Evolutionary conservation across 2,888 invertebrate species (phyloP), one percentile per base, ranked within the genome.

Genomic region (Osmoderma eremita): DNA sequence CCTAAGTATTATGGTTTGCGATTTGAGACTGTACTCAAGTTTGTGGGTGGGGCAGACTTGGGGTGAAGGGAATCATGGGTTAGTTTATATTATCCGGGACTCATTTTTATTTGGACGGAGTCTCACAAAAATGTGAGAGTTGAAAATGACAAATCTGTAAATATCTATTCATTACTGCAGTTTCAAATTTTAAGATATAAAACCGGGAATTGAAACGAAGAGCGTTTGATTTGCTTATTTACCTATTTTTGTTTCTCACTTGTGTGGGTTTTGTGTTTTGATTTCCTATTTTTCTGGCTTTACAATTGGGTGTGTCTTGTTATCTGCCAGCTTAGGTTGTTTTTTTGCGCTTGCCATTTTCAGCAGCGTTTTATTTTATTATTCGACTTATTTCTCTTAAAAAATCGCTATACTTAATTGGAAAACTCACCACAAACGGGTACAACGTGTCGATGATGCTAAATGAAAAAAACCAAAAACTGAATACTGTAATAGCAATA

Each of bases 261-360:
- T 48, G 45, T 45, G 24, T 61, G 45, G 42, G 10, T 30, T 61
- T 61, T 45, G 30, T 53, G 30, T 61, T 45, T 45, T 45, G 30
- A 15, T 30, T 61, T 20, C 22, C 20, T 56, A 18, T 56, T 56
- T 41, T 56, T 56, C 30, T 61, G 45, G 58, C 58, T 61, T 61
- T 45, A 45, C 13, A 10, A 48, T 61, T 45, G 58, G 45, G 41
- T 15, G 45, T 61, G 20, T 22, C 12, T 51, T 51, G 45, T 45
- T 8, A 45, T 61, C n/a, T 45, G 58, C 24, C n/a, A 61, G 45
- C 58, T 45, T 61, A 61, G 45, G 45, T 61, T 30, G 58, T 61
- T 61, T 48, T n/a, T 61, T 24, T 36, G 30, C 24, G 58, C 58
- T 61, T 61, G 58, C 58, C 12, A 24, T 48, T 48, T 61, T 30